Base-by-base conservation (phyloP, 2,888 invertebrate genomes). In the Hypena proboscidalis region DNA sequence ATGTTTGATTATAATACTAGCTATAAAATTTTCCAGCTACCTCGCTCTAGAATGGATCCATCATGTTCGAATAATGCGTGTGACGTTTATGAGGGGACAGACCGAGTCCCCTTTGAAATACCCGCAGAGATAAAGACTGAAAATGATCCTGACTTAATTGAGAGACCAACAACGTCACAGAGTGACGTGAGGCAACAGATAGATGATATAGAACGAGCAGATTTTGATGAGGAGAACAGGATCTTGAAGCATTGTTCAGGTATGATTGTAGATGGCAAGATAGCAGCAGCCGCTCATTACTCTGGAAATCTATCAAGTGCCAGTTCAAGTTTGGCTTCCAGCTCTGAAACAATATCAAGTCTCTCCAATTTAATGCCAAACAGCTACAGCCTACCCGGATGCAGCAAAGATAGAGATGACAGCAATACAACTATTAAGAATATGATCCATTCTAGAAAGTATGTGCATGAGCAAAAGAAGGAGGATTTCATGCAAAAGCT, bases 141-240 rank as follows among this genome's bases (percentile, higher is more conserved):
- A 61, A 78, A 65, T 51, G 66, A 74, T 37, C 64, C 64, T 47
- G 70, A 67, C 57, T 67, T 67, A 51, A 72, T 46, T 36, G 77
- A 77, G 11, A 74, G 68, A 41, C 63, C 67, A 35, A 55, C 67
- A 9, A 67, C 56, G 29, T 63, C 72, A 22, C 69, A 69, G 34
- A 74, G 65, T 62, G 70, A 66, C 61, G 72, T 48, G 33, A 70
- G 77, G 38, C 79, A 83, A 61, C 76, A 75, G 43, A 88, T 88
- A 40, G 90, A 91, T 38, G 85, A 89, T 25, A 71, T 91, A 20
- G 91, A 91, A 55, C 70, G 90, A 1, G 81, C 86, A 46, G 91
- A 91, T 49, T 91, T 90, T 23, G 89, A 90, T 31, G 90, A 90
- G 51, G 90, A 91, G 53, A 90, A 90, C 53, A 73, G 88, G 26